These are phyloP conservation scores for Cyanoliseus patagonus DNA, from an alignment of 2,113 vertebrate species.

Conservation along the genomic window DNA sequence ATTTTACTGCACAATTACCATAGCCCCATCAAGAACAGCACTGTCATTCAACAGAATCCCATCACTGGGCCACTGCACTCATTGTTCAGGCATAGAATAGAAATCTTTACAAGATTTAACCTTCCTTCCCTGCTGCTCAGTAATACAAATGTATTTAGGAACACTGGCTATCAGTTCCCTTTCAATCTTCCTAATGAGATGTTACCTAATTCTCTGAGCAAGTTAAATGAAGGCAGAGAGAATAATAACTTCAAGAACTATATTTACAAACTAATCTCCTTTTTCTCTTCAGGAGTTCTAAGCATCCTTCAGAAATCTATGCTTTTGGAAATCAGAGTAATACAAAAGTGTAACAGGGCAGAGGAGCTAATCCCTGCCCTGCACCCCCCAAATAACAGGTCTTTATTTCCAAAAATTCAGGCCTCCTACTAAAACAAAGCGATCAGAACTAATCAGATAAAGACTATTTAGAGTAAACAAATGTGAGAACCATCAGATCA, in stretches of 20 bases:
- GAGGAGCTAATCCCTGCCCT: background rate
- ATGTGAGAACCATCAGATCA: background rate
- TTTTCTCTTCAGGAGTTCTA: conserved; percentile 37
- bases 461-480: background rate
- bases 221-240: conserved; percentile 23
- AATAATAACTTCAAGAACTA: conserved; percentile 28
- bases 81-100: conserved; percentile 52
- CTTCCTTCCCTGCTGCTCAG: conserved; percentile 42
- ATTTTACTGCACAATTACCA: conserved; percentile 16
- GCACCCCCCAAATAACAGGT: background rate
- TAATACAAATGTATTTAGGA: conserved; percentile 45
- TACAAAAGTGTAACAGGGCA: background rate
- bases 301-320: conserved; percentile 12
- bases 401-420: conserved; percentile 21
- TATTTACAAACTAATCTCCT: conserved; percentile 38
- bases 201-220: conserved; percentile 37
- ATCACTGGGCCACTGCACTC: background rate
- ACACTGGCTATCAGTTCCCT: background rate
- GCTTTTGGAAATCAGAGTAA: conserved; percentile 37
- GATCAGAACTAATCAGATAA: background rate
- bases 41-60: conserved; percentile 52
- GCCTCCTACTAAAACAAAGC: conserved; percentile 9
- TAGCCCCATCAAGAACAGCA: conserved; percentile 12
- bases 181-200: conserved; percentile 48
- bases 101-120: conserved; percentile 39